phyloP scores from a whole-genome alignment of 2,113 vertebrate species.

The Equus przewalskii region DNA sequence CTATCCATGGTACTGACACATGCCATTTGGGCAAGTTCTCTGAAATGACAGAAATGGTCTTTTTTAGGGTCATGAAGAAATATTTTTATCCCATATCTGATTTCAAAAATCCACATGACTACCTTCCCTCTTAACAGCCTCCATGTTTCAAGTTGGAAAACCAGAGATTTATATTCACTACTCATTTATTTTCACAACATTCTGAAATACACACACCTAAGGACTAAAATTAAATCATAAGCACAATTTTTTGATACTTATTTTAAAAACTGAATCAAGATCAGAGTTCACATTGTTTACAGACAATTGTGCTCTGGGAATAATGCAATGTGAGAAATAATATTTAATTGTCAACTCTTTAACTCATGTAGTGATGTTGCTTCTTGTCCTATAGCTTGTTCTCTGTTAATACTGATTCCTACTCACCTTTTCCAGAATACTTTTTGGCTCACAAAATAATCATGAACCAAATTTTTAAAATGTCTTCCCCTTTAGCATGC shows the following conservation, averaged over 20 bases:
- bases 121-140: neutral
- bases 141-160: neutral
- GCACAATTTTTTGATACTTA: conserved; percentile 22
- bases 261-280: conserved; percentile 42
- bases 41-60: conserved; percentile 23
- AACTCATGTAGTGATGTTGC: conserved; percentile 15
- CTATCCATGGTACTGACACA: neutral
- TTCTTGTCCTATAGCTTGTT: neutral
- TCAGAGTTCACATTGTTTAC: conserved; percentile 9
- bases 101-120: conserved; percentile 24
- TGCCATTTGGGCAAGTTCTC: neutral
- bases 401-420: neutral
- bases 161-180: conserved; percentile 9
- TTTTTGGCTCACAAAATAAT: conserved; percentile 10
- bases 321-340: neutral
- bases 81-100: conserved; percentile 6
- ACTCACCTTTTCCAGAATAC: conserved; percentile 31
- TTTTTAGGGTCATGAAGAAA: neutral
- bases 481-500: neutral
- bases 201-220: neutral
- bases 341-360: conserved; percentile 13
- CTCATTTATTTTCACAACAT: conserved; percentile 57
- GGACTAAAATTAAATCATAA: conserved; percentile 28
- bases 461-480: conserved; percentile 23
- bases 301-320: conserved; percentile 20